phyloP scores from a whole-genome alignment of 1,140 invertebrate genomes.

The Brachionus calyciflorus region DNA sequence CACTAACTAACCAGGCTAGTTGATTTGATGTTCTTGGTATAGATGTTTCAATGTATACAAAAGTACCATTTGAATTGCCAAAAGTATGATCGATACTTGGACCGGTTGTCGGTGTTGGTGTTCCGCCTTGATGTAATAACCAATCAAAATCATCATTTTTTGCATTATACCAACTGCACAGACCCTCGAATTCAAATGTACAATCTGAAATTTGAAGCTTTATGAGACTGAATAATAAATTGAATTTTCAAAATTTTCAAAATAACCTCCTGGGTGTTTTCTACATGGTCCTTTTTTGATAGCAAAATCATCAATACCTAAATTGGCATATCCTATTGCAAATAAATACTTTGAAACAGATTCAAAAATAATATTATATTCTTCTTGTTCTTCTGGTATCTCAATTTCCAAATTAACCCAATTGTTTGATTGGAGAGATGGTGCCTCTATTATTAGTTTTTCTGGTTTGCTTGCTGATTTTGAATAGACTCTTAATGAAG shows the following conservation, averaged over 20 bases:
- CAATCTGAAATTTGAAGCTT: constrained; percentile 49
- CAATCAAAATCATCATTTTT: constrained; percentile 50
- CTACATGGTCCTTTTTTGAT: background rate
- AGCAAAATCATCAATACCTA: constrained; percentile 44
- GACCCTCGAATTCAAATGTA: constrained; percentile 48
- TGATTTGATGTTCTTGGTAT: background rate
- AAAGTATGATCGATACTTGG: constrained; percentile 56
- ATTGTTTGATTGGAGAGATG: background rate
- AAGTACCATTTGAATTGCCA: constrained; percentile 21
- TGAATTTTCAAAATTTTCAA: too few relatives aligned
- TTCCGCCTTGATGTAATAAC: constrained; percentile 49
- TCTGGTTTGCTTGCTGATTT: background rate
- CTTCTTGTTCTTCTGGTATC: background rate
- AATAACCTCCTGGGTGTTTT: constrained; percentile 18
- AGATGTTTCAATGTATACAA: constrained; percentile 20
- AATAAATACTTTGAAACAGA: background rate
- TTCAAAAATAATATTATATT: background rate
- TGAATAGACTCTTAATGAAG: background rate
- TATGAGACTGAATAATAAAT: too few relatives aligned
- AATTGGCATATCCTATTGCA: background rate
- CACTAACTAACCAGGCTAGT: constrained; percentile 19
- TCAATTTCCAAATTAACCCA: constrained; percentile 28
- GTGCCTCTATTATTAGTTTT: background rate
- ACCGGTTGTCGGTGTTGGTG: constrained; percentile 50
- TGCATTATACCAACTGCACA: constrained; percentile 52